Conservation (phyloP, 92 coral and sea anemone species). For the Zoanthus gigantus region DNA sequence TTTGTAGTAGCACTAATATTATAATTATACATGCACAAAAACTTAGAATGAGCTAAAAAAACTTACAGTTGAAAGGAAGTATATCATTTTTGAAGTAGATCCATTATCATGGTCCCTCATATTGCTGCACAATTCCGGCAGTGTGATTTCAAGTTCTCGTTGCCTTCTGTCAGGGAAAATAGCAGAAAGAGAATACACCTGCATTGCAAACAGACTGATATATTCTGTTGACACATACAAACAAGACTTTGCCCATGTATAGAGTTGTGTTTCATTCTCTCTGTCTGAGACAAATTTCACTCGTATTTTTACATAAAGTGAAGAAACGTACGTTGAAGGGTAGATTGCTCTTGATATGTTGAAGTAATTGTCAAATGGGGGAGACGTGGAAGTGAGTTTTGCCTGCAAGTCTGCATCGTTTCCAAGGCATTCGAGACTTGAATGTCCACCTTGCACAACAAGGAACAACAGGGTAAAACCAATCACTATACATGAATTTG, state of each 20-base stretch:
- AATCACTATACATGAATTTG: too few species aligned
- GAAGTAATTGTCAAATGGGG: constrained; percentile 37
- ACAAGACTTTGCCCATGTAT: constrained; percentile 37
- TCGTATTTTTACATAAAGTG: constrained; percentile 21
- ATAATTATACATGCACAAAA: too few species aligned
- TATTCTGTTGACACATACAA: constrained; percentile 27
- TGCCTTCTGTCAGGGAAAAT: constrained; percentile 34
- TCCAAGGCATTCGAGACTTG: neutral
- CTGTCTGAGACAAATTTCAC: constrained; percentile 30
- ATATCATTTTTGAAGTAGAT: constrained; percentile 35
- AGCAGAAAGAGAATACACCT: constrained; percentile 25
- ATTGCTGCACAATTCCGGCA: constrained; percentile 31
- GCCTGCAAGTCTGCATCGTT: constrained; percentile 12
- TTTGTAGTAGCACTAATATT: too few species aligned
- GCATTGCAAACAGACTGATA: constrained; percentile 26
- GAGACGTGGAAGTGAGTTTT: neutral
- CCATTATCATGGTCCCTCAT: constrained; percentile 32
- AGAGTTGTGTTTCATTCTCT: neutral
- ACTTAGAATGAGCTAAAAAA: too few species aligned
- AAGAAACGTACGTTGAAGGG: constrained; percentile 24
- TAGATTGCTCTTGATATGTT: constrained; percentile 20
- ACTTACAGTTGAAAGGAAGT: constrained; percentile 43
- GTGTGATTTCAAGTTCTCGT: constrained; percentile 23
- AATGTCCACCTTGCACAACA: too few species aligned
- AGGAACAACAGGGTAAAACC: too few species aligned